Evolutionary conservation across 2,888 invertebrate genomes (phyloP).

Genomic region (Hermodice carunculata): DNA sequence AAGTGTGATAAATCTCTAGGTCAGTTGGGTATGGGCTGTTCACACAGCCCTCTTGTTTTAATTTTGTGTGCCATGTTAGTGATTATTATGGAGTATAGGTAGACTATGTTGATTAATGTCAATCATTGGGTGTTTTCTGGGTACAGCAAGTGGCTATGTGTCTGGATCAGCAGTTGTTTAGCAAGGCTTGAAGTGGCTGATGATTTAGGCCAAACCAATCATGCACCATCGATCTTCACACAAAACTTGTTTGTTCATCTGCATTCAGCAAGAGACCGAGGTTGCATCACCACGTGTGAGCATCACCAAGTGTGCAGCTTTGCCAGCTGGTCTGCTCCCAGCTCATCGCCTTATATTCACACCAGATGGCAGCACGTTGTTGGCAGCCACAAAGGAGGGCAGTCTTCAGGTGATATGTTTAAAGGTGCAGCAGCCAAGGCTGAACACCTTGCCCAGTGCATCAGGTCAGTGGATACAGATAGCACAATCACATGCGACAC

Average conservation of each 20-base stretch:
- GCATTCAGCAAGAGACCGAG: constrained; percentile 38
- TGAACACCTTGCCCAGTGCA: constrained; percentile 6
- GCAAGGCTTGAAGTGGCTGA: too few species aligned
- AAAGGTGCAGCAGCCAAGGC: background rate
- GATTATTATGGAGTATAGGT: too few species aligned
- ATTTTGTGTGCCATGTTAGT: too few species aligned
- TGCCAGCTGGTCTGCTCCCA: constrained; percentile 15
- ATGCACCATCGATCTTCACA: too few species aligned
- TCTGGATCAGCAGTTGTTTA: too few species aligned
- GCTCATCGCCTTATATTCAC: constrained; percentile 55
- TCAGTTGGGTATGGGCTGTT: too few species aligned
- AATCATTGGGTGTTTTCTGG: too few species aligned
- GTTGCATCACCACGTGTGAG: constrained; percentile 32
- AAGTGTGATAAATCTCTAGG: too few species aligned
- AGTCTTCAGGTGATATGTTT: constrained; percentile 48
- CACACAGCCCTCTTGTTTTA: too few species aligned
- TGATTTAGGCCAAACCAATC: too few species aligned
- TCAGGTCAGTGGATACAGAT: background rate
- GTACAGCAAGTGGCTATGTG: background rate
- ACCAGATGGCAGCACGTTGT: constrained; percentile 39
- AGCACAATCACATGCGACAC: too few species aligned
- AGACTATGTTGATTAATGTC: too few species aligned
- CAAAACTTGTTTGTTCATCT: background rate
- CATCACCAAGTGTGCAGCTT: constrained; percentile 20
- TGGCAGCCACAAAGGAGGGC: constrained; percentile 48